Evolutionary conservation across 2,888 invertebrate species (phyloP).

Genomic region (Encarsia formosa): DNA sequence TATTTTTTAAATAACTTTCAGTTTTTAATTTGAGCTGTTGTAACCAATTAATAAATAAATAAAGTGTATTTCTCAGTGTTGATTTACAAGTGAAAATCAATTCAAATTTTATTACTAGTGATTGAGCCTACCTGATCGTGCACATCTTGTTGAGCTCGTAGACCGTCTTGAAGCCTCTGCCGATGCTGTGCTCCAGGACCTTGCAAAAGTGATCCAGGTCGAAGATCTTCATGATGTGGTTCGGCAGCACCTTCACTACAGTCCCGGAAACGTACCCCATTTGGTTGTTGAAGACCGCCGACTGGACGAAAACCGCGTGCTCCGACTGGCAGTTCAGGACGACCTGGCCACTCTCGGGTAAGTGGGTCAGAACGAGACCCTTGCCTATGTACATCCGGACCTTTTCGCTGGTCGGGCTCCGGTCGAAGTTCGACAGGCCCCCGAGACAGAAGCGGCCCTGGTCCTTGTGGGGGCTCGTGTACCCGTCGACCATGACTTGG

Average conservation of each 20-base stretch:
- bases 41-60: no score
- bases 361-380: constrained; percentile 93
- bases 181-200: constrained; percentile 88
- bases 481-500: constrained; percentile 94
- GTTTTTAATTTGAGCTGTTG: no score
- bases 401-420: constrained; percentile 98
- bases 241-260: constrained; percentile 96
- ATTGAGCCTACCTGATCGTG: constrained; percentile 71
- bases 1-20: no score
- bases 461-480: constrained; percentile 96
- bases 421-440: constrained; percentile 94
- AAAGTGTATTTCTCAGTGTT: no score
- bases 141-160: constrained; percentile 99
- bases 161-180: constrained; percentile 97
- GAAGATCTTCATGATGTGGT: constrained; percentile 95
- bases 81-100: no score
- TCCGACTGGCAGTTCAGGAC: constrained; percentile 96
- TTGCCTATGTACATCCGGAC: constrained; percentile 98
- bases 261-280: constrained; percentile 98
- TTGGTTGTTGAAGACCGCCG: constrained; percentile 95
- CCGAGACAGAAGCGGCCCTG: constrained; percentile 96
- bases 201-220: constrained; percentile 97
- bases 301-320: constrained; percentile 96
- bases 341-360: constrained; percentile 93
- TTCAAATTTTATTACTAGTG: no score